These are phyloP conservation scores for Hetaerina titia DNA, from an alignment of 2,888 invertebrate genomes.

Conservation along the genomic window DNA sequence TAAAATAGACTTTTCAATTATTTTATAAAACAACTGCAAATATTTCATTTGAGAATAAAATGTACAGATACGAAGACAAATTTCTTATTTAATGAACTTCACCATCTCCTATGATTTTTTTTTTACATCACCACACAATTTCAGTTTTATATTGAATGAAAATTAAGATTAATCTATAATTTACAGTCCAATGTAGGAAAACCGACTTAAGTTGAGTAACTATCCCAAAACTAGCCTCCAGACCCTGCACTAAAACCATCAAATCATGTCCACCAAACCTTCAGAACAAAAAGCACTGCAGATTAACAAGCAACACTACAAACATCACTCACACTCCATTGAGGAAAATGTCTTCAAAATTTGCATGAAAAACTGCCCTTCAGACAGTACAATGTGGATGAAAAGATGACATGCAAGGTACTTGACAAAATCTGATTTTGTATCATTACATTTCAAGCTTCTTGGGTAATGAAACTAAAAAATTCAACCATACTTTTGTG, in stretches of 20 bases:
- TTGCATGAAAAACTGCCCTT: not conserved
- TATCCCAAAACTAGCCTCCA: conserved; percentile 55
- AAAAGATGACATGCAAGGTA: conserved; percentile 47
- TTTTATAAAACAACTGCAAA: conserved; percentile 47
- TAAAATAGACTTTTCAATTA: conserved; percentile 43
- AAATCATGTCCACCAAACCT: conserved; percentile 41
- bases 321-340: conserved; percentile 42
- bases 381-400: conserved; percentile 9
- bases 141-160: conserved; percentile 29
- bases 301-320: conserved; percentile 45
- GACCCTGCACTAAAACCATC: conserved; percentile 48
- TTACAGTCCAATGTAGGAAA: conserved; percentile 50
- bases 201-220: conserved; percentile 45
- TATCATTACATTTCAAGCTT: conserved; percentile 7
- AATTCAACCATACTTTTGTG: not conserved
- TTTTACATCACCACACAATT: conserved; percentile 43
- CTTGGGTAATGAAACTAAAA: conserved; percentile 4
- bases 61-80: conserved; percentile 32
- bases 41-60: conserved; percentile 46
- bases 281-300: conserved; percentile 45
- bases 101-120: conserved; percentile 46
- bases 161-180: conserved; percentile 50
- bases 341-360: conserved; percentile 36
- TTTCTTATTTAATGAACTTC: conserved; percentile 51
- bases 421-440: not conserved